Percentiles rank a stretch among this genome's conserved stretches.
These are phyloP conservation scores for Engystomops pustulosus DNA, from an alignment of 2,113 vertebrate genomes.

Conservation along the genomic window DNA sequence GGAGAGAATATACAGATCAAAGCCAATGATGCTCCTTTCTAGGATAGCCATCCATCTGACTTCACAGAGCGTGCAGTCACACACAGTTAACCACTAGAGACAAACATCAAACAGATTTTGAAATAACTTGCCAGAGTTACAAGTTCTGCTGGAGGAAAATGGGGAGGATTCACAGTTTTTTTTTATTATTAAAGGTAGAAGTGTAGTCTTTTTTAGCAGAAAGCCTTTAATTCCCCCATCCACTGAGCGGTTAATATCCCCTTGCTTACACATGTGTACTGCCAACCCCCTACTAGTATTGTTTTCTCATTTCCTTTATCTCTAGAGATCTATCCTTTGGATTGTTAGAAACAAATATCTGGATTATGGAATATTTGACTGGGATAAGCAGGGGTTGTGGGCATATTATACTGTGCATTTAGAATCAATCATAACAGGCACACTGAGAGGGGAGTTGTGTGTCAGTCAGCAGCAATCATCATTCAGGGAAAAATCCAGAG, in stretches of 20 bases:
- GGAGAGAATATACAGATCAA: slow-evolving; percentile 69
- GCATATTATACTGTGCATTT: slow-evolving; percentile 38
- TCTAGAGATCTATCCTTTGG: slow-evolving; percentile 5
- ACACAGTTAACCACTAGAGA: slow-evolving; percentile 67
- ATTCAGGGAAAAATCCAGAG: slow-evolving; percentile 38
- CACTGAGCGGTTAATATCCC: slow-evolving; percentile 17
- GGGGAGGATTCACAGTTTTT: slow-evolving; percentile 49
- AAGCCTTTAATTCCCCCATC: slow-evolving; percentile 33
- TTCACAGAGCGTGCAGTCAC: slow-evolving; percentile 62
- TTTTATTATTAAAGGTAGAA: slow-evolving; percentile 7
- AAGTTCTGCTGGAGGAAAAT: slow-evolving; percentile 63
- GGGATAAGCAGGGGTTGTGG: slow-evolving; percentile 47
- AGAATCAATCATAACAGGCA: slow-evolving; percentile 45
- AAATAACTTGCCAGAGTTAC: slow-evolving; percentile 69
- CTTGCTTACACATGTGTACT: background rate
- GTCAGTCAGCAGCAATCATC: slow-evolving; percentile 54
- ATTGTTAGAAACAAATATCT: slow-evolving; percentile 8
- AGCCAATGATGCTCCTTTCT: slow-evolving; percentile 66
- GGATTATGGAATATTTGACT: slow-evolving; percentile 39
- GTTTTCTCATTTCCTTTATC: slow-evolving; percentile 27
- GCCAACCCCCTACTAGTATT: slow-evolving; percentile 4
- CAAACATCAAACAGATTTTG: slow-evolving; percentile 76
- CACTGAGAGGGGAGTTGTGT: slow-evolving; percentile 40
- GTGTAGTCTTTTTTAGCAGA: background rate
- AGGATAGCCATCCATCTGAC: slow-evolving; percentile 67